Percentiles rank a stretch among this genome's conserved stretches.
phyloP scores from a whole-genome alignment of 2,113 vertebrate species.

The Nannospalax galili region DNA sequence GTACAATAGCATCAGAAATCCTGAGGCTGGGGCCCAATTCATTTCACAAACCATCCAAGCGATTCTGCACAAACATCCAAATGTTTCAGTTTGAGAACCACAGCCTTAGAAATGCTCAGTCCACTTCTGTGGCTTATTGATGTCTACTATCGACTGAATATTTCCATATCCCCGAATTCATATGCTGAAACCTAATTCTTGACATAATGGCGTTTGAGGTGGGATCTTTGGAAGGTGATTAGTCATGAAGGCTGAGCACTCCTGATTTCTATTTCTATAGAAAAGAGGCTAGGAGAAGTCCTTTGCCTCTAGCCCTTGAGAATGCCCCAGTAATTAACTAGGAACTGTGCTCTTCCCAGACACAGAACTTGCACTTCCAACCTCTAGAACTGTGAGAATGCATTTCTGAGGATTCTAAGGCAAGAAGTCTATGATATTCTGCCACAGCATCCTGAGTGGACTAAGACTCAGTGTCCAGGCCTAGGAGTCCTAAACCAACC shows the following conservation, averaged over 20 bases:
- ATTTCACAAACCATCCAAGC: constrained; percentile 20
- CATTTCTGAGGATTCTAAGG: not conserved
- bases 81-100: not conserved
- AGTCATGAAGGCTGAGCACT: not conserved
- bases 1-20: not conserved
- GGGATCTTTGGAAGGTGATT: not conserved
- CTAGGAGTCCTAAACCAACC: not conserved
- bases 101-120: not conserved
- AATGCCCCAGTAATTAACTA: not conserved
- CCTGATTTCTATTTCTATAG: not conserved
- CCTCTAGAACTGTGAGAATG: not conserved
- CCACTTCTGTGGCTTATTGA: not conserved
- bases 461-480: not conserved
- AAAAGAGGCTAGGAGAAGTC: not conserved
- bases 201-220: not conserved
- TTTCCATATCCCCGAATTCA: not conserved
- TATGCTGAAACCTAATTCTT: not conserved
- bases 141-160: not conserved
- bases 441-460: not conserved
- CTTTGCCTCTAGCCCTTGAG: too few species aligned
- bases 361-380: not conserved
- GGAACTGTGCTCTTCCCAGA: too few species aligned
- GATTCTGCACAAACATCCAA: not conserved
- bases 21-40: not conserved
- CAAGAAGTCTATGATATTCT: not conserved